These are phyloP conservation scores for Aleadryas rufinucha DNA, from an alignment of 2,113 vertebrate genomes.

Conservation along the genomic window DNA sequence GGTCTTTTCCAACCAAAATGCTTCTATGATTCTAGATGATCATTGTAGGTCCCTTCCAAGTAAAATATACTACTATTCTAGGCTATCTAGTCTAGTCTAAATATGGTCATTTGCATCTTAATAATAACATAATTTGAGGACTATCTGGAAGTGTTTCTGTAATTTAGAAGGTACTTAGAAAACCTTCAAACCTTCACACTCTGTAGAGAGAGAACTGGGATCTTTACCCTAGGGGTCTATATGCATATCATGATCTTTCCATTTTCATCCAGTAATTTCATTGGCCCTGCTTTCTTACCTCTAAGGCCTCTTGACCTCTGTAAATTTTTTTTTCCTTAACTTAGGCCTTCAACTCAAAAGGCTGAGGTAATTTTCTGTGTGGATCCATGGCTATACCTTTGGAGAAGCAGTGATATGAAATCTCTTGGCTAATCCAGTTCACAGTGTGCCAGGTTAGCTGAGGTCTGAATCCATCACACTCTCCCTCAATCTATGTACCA, in stretches of 20 bases:
- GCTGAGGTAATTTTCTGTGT: not conserved
- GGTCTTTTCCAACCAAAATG: not conserved
- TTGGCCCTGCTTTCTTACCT: not conserved
- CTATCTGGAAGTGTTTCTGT: not conserved
- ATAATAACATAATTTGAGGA: not conserved
- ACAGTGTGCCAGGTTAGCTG: accelerated
- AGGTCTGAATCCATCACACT: not conserved
- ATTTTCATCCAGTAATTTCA: not conserved
- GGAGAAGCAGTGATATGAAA: not conserved
- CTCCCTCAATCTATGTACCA: not conserved
- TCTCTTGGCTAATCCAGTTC: not conserved
- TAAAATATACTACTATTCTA: not conserved
- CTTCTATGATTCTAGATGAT: not conserved
- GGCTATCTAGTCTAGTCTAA: not conserved
- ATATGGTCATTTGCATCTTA: not conserved
- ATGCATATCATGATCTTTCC: not conserved
- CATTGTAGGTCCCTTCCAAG: not conserved
- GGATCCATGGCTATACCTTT: not conserved
- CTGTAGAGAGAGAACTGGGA: not conserved
- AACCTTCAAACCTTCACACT: not conserved
- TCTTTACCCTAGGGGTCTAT: not conserved
- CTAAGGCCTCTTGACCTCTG: not conserved
- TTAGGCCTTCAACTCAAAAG: not conserved
- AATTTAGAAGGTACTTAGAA: not conserved
- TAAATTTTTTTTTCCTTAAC: not conserved